Evolutionary conservation across 1,140 invertebrate genomes (phyloP).

Genomic region (Bradynema listronoti): DNA sequence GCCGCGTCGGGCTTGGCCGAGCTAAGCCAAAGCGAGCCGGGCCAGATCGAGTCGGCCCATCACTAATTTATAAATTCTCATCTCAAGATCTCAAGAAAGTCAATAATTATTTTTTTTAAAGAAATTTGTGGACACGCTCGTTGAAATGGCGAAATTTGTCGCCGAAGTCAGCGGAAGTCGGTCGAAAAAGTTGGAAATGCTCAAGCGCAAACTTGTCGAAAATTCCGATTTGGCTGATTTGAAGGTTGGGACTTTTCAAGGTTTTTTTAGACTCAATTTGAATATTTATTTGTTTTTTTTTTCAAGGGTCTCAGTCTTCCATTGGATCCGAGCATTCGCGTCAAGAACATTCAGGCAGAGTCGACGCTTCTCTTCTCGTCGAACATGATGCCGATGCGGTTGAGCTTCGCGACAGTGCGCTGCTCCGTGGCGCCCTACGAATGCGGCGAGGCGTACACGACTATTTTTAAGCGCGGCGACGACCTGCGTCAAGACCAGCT

Average conservation of each 20-base stretch:
- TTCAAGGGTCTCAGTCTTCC: conserved; percentile 29
- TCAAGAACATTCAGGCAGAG: conserved; percentile 78
- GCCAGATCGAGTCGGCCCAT: not conserved
- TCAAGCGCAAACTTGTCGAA: conserved; percentile 54
- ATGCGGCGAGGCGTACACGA: conserved; percentile 62
- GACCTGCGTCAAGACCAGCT: conserved; percentile 91
- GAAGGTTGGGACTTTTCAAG: conserved; percentile 62
- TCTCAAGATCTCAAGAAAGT: not conserved
- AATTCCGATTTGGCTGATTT: conserved; percentile 81
- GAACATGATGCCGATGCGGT: conserved; percentile 88
- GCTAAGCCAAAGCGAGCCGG: not conserved
- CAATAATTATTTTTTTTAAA: conserved; percentile 14
- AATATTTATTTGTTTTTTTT: conserved; percentile 10
- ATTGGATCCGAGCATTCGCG: conserved; percentile 64
- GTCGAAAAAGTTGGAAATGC: conserved; percentile 69
- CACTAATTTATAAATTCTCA: not conserved
- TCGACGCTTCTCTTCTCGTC: conserved; percentile 90
- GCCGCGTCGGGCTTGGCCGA: not conserved
- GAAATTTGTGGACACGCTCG: conserved; percentile 32
- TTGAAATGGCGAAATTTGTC: conserved; percentile 28
- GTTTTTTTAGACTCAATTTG: not conserved
- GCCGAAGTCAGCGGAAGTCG: conserved; percentile 68
- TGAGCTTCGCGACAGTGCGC: conserved; percentile 75
- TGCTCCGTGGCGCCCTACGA: conserved; percentile 31
- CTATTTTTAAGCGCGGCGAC: conserved; percentile 97